Evolutionary conservation across 2,888 invertebrate species (phyloP).

Genomic region (Poecilus cupreus): DNA sequence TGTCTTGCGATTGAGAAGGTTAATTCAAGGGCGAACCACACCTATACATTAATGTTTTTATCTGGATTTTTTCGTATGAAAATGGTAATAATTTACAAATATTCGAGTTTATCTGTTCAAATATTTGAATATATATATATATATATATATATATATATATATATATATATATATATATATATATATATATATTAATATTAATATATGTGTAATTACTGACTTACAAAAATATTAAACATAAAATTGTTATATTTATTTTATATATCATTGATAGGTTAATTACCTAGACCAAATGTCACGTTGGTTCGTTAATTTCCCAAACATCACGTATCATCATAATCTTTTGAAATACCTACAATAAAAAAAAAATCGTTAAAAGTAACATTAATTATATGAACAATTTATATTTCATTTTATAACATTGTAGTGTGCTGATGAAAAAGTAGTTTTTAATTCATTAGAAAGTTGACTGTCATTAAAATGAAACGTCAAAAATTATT

Average conservation of each 20-base stretch:
- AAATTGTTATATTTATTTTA: neutral
- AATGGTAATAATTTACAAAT: neutral
- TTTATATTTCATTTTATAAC: neutral
- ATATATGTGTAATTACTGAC: neutral
- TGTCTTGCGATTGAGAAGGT: neutral
- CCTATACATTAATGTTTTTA: conserved; percentile 2
- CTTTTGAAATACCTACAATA: neutral
- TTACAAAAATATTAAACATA: neutral
- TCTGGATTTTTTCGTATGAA: neutral
- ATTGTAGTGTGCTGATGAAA: neutral
- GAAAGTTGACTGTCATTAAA: neutral
- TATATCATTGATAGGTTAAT: neutral
- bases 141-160: neutral
- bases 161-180: neutral
- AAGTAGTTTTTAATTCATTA: neutral
- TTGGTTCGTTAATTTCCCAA: neutral
- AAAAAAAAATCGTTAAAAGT: neutral
- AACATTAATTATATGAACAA: neutral
- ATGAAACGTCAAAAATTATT: neutral
- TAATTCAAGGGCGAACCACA: neutral
- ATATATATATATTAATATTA: neutral
- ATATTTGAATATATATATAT: neutral
- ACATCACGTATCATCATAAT: neutral
- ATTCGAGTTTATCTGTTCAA: neutral
- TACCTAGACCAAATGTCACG: conserved; percentile 1